A percentile compares a stretch with the other conserved stretches of the same genome.
Evolutionary conservation across 1,140 invertebrate genomes (phyloP).

Genomic region (Sarcophaga peregrina): DNA sequence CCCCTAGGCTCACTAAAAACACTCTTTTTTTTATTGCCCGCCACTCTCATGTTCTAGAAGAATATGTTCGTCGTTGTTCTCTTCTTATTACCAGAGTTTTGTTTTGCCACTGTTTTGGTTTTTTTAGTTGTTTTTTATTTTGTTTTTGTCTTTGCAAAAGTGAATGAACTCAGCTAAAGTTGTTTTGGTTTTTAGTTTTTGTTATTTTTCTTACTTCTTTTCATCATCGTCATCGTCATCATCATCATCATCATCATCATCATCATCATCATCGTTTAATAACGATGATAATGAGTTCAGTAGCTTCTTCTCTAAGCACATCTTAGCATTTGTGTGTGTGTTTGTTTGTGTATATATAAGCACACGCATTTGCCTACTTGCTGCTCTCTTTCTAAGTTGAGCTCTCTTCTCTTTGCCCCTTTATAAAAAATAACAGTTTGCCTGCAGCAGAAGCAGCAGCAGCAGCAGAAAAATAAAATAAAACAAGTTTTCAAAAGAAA

Average conservation of each 20-base stretch:
- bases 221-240: too few species aligned
- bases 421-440: too few species aligned
- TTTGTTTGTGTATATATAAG: not conserved
- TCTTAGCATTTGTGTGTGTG: too few species aligned
- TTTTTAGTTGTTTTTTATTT: not conserved
- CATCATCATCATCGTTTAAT: not conserved
- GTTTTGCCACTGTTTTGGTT: not conserved
- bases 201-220: not conserved
- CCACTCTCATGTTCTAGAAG: not conserved
- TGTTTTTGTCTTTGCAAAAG: conserved; percentile 44
- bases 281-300: conserved; percentile 36
- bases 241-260: not conserved
- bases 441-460: not conserved
- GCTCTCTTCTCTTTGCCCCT: not conserved
- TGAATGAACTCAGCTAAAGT: conserved; percentile 62
- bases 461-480: conserved; percentile 4
- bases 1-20: not conserved
- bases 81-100: not conserved
- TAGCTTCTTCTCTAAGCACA: conserved; percentile 28
- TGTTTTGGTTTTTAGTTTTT: conserved; percentile 29
- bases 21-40: not conserved
- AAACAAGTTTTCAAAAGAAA: conserved; percentile 32
- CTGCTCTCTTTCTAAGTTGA: not conserved
- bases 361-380: not conserved
- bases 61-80: not conserved